phyloP scores from a whole-genome alignment of 2,797 vertebrate species.

The Melanotaenia parkinsoni region DNA sequence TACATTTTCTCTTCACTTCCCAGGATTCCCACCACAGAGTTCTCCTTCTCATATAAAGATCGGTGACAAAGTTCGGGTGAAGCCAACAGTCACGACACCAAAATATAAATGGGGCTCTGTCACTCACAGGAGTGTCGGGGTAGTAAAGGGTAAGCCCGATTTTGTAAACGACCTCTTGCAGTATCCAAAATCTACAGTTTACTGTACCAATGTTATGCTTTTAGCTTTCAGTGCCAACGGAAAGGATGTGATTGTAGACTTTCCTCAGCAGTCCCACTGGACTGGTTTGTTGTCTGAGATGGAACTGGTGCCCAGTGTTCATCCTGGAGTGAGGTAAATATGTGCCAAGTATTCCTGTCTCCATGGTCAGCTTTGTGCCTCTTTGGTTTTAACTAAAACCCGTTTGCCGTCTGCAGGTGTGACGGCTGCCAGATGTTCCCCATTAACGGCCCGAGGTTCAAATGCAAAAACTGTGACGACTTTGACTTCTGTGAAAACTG shows the following conservation, averaged over 20 bases:
- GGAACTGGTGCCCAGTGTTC: constrained; percentile 96
- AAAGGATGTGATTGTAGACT: constrained; percentile 98
- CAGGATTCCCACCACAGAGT: constrained; percentile 96
- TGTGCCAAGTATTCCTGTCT: neutral
- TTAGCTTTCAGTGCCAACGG: constrained; percentile 98
- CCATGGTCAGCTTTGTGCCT: neutral
- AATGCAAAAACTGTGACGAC: constrained; percentile 97
- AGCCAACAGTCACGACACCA: constrained; percentile 92
- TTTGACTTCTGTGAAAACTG: constrained; percentile 98
- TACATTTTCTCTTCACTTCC: neutral
- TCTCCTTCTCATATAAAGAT: constrained; percentile 99
- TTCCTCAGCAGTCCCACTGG: constrained; percentile 98
- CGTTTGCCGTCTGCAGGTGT: constrained; percentile 81
- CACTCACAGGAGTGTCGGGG: constrained; percentile 95
- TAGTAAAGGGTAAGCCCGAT: constrained; percentile 89
- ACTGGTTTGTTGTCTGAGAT: constrained; percentile 97
- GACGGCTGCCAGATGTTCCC: constrained; percentile 99
- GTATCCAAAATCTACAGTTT: neutral
- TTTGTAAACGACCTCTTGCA: rapidly evolving
- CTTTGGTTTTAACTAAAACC: neutral
- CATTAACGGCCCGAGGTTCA: constrained; percentile 97
- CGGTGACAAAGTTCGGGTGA: constrained; percentile 98
- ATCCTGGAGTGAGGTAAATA: constrained; percentile 94
- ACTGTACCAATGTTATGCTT: constrained; percentile 25
- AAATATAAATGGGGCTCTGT: constrained; percentile 99